Evolutionary conservation across 2,888 invertebrate genomes (phyloP).

Genomic region (Acanthococcus lagerstroemiae): DNA sequence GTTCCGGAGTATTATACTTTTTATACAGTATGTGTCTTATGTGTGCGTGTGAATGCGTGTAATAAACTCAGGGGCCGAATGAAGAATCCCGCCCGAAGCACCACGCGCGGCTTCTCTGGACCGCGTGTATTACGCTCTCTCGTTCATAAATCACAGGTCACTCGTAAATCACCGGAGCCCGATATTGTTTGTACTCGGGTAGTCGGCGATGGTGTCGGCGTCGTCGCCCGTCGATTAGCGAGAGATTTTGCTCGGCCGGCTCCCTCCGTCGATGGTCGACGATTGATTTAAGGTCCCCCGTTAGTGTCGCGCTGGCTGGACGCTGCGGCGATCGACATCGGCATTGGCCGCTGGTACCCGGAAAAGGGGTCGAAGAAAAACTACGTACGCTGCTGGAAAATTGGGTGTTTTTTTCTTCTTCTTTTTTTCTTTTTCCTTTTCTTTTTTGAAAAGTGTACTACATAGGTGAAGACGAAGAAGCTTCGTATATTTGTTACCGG

Average conservation of each 20-base stretch:
- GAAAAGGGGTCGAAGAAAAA: background rate
- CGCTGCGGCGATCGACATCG: background rate
- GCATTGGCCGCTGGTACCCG: background rate
- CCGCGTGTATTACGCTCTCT: background rate
- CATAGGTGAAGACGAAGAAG: too few species aligned
- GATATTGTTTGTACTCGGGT: slow-evolving; percentile 19
- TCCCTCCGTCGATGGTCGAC: too few species aligned
- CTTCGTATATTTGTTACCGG: too few species aligned
- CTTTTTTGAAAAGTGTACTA: too few species aligned
- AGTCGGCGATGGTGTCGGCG: slow-evolving; percentile 9
- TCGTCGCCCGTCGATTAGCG: slow-evolving; percentile 18
- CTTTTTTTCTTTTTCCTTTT: too few species aligned
- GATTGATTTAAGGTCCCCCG: slow-evolving; percentile 15
- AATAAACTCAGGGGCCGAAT: too few species aligned
- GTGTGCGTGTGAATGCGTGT: too few species aligned
- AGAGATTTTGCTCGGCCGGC: slow-evolving; percentile 9
- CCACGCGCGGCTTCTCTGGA: background rate
- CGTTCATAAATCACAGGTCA: slow-evolving; percentile 16
- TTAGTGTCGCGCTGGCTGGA: background rate
- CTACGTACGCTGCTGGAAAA: slow-evolving; percentile 3
- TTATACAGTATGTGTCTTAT: too few species aligned
- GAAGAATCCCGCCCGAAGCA: too few species aligned
- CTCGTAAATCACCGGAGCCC: slow-evolving; percentile 15
- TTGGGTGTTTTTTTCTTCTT: slow-evolving; percentile 15
- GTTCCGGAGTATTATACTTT: too few species aligned